These are phyloP conservation scores for Psammodynastes pulverulentus DNA, from an alignment of 2,113 vertebrate species.

Conservation along the genomic window DNA sequence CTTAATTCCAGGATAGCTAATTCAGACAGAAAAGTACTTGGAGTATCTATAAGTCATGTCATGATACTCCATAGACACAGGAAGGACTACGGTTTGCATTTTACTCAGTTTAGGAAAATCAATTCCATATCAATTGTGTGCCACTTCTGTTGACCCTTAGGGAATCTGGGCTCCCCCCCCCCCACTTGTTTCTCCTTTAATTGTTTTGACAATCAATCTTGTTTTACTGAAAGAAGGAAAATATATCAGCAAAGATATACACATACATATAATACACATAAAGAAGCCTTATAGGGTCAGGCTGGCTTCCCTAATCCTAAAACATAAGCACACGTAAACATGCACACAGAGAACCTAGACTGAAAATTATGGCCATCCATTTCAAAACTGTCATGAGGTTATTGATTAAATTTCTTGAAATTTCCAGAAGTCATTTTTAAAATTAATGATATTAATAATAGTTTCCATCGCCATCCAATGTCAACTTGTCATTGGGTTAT, in stretches of 20 bases:
- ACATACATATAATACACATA: not conserved
- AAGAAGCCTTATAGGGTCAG: not conserved
- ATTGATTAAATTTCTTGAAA: not conserved
- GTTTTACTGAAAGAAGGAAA: not conserved
- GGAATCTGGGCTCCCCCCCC: not conserved
- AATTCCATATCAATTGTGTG: not conserved
- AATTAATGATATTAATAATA: not conserved
- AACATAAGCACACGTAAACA: not conserved
- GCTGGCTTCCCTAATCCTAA: not conserved
- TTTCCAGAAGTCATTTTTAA: not conserved
- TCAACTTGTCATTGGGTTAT: not conserved
- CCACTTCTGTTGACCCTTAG: not conserved
- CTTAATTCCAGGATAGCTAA: conserved; percentile 1
- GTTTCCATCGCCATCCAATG: not conserved
- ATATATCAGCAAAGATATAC: not conserved
- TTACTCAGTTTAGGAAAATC: not conserved
- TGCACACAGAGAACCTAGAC: not conserved
- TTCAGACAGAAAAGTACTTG: not conserved
- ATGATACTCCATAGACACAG: not conserved
- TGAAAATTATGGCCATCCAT: not conserved
- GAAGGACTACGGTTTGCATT: not conserved
- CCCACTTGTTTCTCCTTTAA: not conserved
- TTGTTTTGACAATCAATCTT: not conserved
- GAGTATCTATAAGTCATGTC: conserved; percentile 5
- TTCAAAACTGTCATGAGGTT: not conserved